These are phyloP conservation scores for Ceratina japonica DNA, from an alignment of 1,140 invertebrate genomes.

Conservation along the genomic window DNA sequence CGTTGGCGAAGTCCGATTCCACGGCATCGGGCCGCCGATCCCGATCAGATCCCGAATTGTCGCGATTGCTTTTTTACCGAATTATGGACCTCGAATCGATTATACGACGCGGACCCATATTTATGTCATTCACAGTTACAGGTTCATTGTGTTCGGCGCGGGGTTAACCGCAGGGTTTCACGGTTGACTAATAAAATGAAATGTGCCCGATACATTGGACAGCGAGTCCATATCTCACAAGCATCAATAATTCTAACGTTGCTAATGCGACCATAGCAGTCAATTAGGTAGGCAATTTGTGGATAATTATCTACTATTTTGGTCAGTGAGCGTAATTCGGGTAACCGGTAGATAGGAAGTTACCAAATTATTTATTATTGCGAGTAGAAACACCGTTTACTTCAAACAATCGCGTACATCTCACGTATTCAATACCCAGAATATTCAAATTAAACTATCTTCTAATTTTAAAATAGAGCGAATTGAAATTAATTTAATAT, in stretches of 20 bases:
- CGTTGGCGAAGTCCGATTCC: too few species aligned
- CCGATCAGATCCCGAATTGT: too few species aligned
- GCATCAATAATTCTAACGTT: background rate
- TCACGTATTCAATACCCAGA: background rate
- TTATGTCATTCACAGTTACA: constrained; percentile 6
- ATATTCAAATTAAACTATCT: background rate
- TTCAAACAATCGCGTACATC: too few species aligned
- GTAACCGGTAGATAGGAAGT: too few species aligned
- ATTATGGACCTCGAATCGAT: background rate
- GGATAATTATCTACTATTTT: background rate
- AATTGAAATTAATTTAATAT: too few species aligned
- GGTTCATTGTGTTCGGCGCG: background rate
- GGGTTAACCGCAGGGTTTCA: constrained; percentile 11
- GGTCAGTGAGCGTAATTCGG: too few species aligned
- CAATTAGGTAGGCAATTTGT: background rate
- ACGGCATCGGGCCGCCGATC: too few species aligned
- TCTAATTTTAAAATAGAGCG: too few species aligned
- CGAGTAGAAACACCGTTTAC: too few species aligned
- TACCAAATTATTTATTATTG: too few species aligned
- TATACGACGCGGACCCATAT: background rate
- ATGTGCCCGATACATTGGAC: background rate
- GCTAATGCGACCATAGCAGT: background rate
- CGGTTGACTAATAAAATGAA: constrained; percentile 39
- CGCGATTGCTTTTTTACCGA: too few species aligned
- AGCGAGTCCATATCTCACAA: background rate